A percentile compares a stretch with the other conserved stretches of the same genome.
These are phyloP conservation scores for Plestiodon gilberti DNA, from an alignment of 2,113 vertebrate genomes.

Conservation along the genomic window DNA sequence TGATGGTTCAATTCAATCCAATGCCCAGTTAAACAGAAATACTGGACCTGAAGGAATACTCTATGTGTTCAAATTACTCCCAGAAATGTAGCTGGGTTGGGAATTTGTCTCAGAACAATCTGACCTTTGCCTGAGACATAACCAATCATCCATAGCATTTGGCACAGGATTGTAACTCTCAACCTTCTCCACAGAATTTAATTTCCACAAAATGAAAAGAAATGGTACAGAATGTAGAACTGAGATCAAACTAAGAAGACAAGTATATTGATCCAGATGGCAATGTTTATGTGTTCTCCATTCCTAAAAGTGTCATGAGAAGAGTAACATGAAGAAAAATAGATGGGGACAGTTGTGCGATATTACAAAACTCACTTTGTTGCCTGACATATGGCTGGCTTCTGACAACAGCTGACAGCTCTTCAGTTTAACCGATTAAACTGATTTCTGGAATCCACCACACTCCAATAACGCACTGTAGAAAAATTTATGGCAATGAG, in stretches of 20 bases:
- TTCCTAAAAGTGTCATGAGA: not conserved
- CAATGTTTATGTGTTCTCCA: not conserved
- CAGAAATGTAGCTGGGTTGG: not conserved
- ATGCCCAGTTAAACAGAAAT: not conserved
- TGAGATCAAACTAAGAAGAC: not conserved
- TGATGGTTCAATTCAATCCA: not conserved
- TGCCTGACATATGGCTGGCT: constrained; percentile 11
- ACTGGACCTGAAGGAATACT: not conserved
- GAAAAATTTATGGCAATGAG: constrained; percentile 19
- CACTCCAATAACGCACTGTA: constrained; percentile 10
- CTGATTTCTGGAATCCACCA: not conserved
- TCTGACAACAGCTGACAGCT: constrained; percentile 19
- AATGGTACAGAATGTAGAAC: not conserved
- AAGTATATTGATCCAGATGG: not conserved
- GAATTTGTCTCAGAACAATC: not conserved
- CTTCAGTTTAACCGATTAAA: constrained; percentile 6
- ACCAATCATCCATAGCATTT: not conserved
- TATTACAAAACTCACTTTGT: constrained; percentile 2
- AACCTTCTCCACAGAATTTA: not conserved
- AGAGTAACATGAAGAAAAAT: not conserved
- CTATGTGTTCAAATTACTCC: not conserved
- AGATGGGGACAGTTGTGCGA: accelerated
- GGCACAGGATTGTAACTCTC: not conserved
- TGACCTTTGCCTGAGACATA: not conserved
- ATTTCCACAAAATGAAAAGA: not conserved